Percentiles rank a stretch among this genome's conserved stretches.
These are phyloP conservation scores for Phalera bucephala DNA, from an alignment of 2,888 invertebrate species.

Conservation along the genomic window DNA sequence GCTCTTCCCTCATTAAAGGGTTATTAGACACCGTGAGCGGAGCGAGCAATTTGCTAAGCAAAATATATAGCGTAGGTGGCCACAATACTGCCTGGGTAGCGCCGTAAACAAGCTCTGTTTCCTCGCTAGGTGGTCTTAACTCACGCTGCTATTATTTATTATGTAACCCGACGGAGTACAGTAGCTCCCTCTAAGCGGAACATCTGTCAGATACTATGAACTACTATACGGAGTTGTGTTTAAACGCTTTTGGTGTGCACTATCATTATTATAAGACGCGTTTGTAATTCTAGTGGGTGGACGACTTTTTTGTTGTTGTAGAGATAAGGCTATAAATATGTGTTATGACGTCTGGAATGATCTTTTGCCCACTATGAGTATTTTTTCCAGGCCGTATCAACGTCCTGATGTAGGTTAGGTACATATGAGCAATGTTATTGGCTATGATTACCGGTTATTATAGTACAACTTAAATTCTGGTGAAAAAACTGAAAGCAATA, in stretches of 20 bases:
- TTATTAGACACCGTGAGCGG: conserved; percentile 75
- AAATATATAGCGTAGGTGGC: conserved; percentile 78
- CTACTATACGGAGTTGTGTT: conserved; percentile 15
- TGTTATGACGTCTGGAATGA: neutral
- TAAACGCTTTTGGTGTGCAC: conserved; percentile 25
- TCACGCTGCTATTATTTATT: conserved; percentile 79
- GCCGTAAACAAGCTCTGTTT: conserved; percentile 72
- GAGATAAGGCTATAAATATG: neutral
- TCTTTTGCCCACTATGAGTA: neutral
- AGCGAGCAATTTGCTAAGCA: conserved; percentile 79
- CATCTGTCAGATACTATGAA: conserved; percentile 48
- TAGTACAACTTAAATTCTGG: too few relatives aligned
- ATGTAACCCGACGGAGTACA: conserved; percentile 59
- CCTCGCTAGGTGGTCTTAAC: conserved; percentile 80
- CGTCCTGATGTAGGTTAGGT: too few relatives aligned
- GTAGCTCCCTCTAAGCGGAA: conserved; percentile 56
- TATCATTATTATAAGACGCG: conserved; percentile 7
- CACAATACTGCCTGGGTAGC: conserved; percentile 68
- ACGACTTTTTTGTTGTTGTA: neutral
- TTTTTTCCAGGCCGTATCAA: too few relatives aligned
- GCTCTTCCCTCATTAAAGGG: conserved; percentile 74
- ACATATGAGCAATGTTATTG: too few relatives aligned
- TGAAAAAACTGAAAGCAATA: too few relatives aligned
- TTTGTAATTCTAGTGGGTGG: neutral
- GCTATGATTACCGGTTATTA: too few relatives aligned